These are phyloP conservation scores for Thelaira solivaga DNA, from an alignment of 2,888 invertebrate species.

Conservation along the genomic window DNA sequence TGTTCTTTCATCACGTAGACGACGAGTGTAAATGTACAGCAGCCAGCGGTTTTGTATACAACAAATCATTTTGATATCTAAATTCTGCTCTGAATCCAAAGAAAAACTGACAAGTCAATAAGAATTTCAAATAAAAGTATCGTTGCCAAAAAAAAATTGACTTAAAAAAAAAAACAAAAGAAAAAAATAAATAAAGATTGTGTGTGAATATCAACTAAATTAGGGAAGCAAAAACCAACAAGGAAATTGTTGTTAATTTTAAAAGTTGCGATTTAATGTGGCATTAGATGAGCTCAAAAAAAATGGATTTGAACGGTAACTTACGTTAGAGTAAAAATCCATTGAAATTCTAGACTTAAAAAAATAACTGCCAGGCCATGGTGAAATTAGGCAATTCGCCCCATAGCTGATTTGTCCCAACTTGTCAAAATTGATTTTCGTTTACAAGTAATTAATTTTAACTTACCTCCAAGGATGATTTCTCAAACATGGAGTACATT, in stretches of 20 bases:
- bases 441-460: too few species aligned
- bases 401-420: too few species aligned
- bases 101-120: constrained; percentile 32
- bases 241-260: constrained; percentile 48
- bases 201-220: constrained; percentile 16
- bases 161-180: background rate
- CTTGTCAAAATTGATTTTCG: too few species aligned
- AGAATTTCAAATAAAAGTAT: constrained; percentile 40
- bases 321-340: too few species aligned
- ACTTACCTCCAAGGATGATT: too few species aligned
- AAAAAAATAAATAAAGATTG: background rate
- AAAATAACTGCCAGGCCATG: too few species aligned
- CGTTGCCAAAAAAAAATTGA: constrained; percentile 30
- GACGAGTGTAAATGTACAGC: constrained; percentile 14
- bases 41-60: background rate
- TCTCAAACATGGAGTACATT: too few species aligned
- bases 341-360: too few species aligned
- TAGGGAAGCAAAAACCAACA: constrained; percentile 6
- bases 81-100: background rate
- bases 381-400: too few species aligned
- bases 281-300: too few species aligned
- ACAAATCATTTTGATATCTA: constrained; percentile 13
- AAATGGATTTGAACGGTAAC: too few species aligned
- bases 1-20: constrained; percentile 46
- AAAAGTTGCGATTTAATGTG: background rate